Evolutionary conservation across 2,113 vertebrate species (phyloP), one percentile per base, ranked within the genome.

Genomic region (Gambusia holbrooki): DNA sequence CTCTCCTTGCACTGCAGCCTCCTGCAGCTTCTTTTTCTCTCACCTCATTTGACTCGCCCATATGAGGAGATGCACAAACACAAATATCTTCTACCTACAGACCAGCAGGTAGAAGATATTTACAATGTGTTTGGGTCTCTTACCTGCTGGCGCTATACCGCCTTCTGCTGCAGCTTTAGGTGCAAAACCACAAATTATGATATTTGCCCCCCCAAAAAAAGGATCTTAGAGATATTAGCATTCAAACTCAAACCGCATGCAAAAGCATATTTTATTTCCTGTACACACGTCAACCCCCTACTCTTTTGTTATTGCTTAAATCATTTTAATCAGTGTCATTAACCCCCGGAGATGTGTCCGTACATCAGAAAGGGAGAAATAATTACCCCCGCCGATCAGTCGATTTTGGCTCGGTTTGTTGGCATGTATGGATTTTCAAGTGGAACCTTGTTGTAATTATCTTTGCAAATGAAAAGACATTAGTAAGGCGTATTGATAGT

Each of bases 401-500:
- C 66, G 74, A 87, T 88, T 87, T 86, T 77, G 66, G 68, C 83
- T 90, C 68, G 5, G 66, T 82, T 89, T 76, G 66, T 79, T 63
- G 70, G 63, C 79, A 84, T 71, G 81, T 90, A 91, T 89, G 79
- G 86, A 91, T 92, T 87, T 90, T 82, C 84, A 86, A 87, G 88
- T 88, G 84, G 85, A 89, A 89, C 79, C 67, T 77, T 87, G 82
- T 90, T 91, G 90, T 90, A 94, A 92, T 94, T 93, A 92, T 90
- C 90, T 89, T 89, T 87, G 80, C 89, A 92, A 93, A 93, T 90
- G 89, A 92, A 91, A 93, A 90, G 84, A 92, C 87, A 93, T 92
- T 90, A 93, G 87, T 85, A 35, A 79, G 84, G 81, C 79, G 35
- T 81, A 86, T 89, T 80, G 69, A 76, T 89, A 82, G 86, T 80